Conservation (phyloP, 2,113 vertebrate species). For the Gallinago media region DNA sequence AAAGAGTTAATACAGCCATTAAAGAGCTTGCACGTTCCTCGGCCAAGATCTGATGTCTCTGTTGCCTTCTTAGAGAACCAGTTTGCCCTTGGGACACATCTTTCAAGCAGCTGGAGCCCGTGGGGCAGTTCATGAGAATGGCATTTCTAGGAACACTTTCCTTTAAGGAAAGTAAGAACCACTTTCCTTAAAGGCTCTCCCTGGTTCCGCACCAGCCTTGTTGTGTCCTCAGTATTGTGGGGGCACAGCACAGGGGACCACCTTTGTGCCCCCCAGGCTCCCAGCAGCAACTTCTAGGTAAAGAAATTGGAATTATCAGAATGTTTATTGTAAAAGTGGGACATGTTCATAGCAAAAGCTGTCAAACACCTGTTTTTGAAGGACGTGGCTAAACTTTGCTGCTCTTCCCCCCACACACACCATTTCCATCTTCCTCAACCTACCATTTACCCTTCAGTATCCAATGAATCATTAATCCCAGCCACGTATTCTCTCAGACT, state of each 20-base stretch:
- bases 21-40: not conserved
- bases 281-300: not conserved
- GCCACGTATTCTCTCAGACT: not conserved
- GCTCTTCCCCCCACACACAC: rapidly evolving
- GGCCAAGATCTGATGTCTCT: not conserved
- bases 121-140: not conserved
- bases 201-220: not conserved
- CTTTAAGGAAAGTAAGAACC: too few species aligned
- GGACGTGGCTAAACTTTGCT: not conserved
- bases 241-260: not conserved
- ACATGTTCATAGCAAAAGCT: not conserved
- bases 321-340: not conserved
- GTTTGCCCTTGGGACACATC: not conserved
- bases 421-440: not conserved
- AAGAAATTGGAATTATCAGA: not conserved
- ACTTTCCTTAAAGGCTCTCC: not conserved
- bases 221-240: rapidly evolving
- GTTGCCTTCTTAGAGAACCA: not conserved
- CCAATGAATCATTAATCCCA: not conserved
- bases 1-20: not conserved
- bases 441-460: not conserved
- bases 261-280: not conserved
- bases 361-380: not conserved
- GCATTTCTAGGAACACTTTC: constrained; percentile 13
- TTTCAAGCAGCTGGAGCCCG: not conserved